Conservation (phyloP, 2,797 vertebrate species). For the Typhlichthys eigenmanni region DNA sequence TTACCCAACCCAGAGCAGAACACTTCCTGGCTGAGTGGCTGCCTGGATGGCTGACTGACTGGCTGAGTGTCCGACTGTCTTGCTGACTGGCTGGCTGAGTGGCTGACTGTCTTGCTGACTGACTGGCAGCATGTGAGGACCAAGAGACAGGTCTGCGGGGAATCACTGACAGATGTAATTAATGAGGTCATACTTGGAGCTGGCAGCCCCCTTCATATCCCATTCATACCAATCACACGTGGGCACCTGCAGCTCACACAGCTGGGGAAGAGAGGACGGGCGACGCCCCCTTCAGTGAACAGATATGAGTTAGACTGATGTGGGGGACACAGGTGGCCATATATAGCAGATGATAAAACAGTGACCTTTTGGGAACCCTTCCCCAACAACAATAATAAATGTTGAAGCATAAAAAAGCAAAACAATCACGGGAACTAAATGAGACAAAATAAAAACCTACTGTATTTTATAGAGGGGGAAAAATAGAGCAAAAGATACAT, state of each 20-base stretch:
- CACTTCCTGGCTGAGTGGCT: not conserved
- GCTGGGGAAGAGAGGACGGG: slow-evolving; percentile 24
- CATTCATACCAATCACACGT: slow-evolving; percentile 72
- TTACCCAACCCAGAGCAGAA: no score
- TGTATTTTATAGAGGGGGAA: no score
- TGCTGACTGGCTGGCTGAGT: slow-evolving; percentile 73
- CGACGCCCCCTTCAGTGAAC: slow-evolving; percentile 33
- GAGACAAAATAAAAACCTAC: no score
- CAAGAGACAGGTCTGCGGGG: slow-evolving; percentile 73
- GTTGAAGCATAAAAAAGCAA: no score
- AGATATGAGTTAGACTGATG: slow-evolving; percentile 36
- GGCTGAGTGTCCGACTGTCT: slow-evolving; percentile 48
- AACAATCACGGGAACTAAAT: no score
- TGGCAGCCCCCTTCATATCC: slow-evolving; percentile 75
- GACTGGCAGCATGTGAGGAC: slow-evolving; percentile 75
- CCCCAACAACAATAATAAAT: no score
- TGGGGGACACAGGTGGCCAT: slow-evolving; percentile 21
- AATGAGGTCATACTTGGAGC: slow-evolving; percentile 78
- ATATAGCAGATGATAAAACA: not conserved
- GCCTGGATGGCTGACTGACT: not conserved
- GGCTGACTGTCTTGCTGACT: slow-evolving; percentile 69
- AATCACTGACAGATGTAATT: slow-evolving; percentile 82
- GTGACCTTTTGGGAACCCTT: no score
- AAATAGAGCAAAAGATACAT: no score
- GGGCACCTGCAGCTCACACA: slow-evolving; percentile 68